Percentiles rank a stretch among this genome's conserved stretches.
These are phyloP conservation scores for Atractosteus spatula DNA, from an alignment of 2,113 vertebrate species.

Conservation along the genomic window DNA sequence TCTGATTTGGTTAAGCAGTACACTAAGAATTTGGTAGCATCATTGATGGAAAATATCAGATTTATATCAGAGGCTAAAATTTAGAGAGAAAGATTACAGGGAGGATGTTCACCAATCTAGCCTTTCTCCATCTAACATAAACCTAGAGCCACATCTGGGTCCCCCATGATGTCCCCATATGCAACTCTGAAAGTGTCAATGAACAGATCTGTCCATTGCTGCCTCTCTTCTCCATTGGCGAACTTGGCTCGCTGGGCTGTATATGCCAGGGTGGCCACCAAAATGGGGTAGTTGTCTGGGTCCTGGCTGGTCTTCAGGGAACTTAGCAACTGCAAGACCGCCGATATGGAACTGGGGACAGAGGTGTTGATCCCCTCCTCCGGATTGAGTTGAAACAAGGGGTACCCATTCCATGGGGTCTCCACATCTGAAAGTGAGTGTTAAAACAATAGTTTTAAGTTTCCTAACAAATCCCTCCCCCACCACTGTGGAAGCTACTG, in stretches of 20 bases:
- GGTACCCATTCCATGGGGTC: slow-evolving; percentile 66
- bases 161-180: slow-evolving; percentile 88
- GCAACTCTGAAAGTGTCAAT: slow-evolving; percentile 94
- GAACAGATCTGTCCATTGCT: slow-evolving; percentile 93
- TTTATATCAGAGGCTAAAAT: too few species aligned
- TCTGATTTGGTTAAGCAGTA: too few species aligned
- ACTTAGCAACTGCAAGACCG: slow-evolving; percentile 81
- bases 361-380: slow-evolving; percentile 78
- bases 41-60: too few species aligned
- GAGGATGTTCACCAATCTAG: too few species aligned
- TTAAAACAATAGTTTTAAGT: slow-evolving; percentile 83
- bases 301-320: slow-evolving; percentile 75
- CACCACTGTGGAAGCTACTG: slow-evolving; percentile 3
- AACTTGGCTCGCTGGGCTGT: slow-evolving; percentile 95
- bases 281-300: slow-evolving; percentile 73
- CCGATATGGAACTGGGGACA: slow-evolving; percentile 83
- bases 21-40: too few species aligned
- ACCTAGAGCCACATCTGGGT: slow-evolving; percentile 74
- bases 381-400: slow-evolving; percentile 76
- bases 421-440: slow-evolving; percentile 94
- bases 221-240: slow-evolving; percentile 79
- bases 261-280: slow-evolving; percentile 94
- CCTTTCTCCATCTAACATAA: slow-evolving; percentile 70
- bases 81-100: too few species aligned
- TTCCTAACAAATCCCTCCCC: slow-evolving; percentile 31